These are phyloP conservation scores for Triops longicaudatus DNA, from an alignment of 1,140 invertebrate species.

Conservation along the genomic window DNA sequence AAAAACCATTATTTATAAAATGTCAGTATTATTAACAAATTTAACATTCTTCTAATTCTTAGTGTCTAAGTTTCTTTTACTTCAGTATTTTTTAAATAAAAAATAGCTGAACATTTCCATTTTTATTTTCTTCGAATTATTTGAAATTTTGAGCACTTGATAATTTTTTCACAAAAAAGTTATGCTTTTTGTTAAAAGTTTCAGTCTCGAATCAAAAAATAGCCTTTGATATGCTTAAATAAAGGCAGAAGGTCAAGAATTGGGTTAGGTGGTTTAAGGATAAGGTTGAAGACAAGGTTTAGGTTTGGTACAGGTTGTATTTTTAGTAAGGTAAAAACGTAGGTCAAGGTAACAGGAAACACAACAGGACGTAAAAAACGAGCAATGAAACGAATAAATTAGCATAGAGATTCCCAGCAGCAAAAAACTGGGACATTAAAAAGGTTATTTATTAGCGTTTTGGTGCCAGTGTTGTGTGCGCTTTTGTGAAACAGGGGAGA, in stretches of 20 bases:
- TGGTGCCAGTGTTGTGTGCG: conserved; percentile 10
- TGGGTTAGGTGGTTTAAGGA: neutral
- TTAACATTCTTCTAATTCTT: too few relatives aligned
- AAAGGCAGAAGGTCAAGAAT: neutral
- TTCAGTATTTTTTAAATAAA: too few relatives aligned
- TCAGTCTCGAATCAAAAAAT: neutral
- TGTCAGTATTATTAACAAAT: too few relatives aligned
- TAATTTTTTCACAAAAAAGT: too few relatives aligned
- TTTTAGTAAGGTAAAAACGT: conserved; percentile 6
- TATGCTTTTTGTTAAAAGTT: too few relatives aligned
- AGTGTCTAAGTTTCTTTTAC: too few relatives aligned
- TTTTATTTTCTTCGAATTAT: too few relatives aligned
- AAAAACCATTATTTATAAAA: too few relatives aligned
- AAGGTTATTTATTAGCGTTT: conserved; percentile 7
- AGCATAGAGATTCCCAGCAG: neutral
- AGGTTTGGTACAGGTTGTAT: neutral
- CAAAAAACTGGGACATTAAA: conserved; percentile 6
- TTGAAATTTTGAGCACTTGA: too few relatives aligned
- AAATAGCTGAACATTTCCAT: too few relatives aligned
- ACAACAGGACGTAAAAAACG: neutral
- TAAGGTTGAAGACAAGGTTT: neutral
- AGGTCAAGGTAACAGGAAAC: neutral
- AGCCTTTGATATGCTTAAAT: neutral
- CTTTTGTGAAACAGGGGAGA: conserved; percentile 13
- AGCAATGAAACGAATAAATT: neutral